These are phyloP conservation scores for Halictus ligatus DNA, from an alignment of 2,888 invertebrate genomes.

Conservation along the genomic window DNA sequence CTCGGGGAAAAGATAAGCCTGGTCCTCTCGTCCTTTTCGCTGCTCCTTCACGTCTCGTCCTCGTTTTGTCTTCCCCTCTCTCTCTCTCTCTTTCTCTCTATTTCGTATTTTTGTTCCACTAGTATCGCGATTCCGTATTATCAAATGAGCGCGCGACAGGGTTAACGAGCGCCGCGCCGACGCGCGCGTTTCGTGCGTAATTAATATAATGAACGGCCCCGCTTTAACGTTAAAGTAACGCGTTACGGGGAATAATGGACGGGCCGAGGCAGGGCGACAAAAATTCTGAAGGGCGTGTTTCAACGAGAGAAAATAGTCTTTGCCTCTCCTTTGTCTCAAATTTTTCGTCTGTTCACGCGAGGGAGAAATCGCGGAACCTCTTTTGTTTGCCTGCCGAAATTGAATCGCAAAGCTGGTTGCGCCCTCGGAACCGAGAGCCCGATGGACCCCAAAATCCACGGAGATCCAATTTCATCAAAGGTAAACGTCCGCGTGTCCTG, in stretches of 20 bases:
- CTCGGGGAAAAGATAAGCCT: not conserved
- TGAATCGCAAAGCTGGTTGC: too few species aligned
- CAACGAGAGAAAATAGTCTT: not conserved
- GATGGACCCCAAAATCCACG: too few species aligned
- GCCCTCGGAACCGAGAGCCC: too few species aligned
- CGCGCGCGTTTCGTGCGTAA: conserved; percentile 68
- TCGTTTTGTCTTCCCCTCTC: not conserved
- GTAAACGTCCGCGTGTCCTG: too few species aligned
- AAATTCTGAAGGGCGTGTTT: conserved; percentile 31
- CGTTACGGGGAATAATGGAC: conserved; percentile 71
- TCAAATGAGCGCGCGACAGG: conserved; percentile 65
- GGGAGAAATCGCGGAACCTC: not conserved
- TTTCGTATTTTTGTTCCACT: not conserved
- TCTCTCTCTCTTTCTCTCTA: not conserved
- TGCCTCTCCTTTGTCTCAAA: too few species aligned
- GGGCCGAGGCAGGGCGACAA: conserved; percentile 15
- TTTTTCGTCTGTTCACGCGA: not conserved
- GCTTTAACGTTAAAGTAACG: conserved; percentile 74
- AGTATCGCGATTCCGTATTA: conserved; percentile 64
- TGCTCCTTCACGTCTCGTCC: not conserved
- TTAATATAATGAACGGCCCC: conserved; percentile 73
- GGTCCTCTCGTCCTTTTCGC: not conserved
- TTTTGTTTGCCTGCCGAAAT: not conserved
- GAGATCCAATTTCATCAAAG: too few species aligned
- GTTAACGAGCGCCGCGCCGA: conserved; percentile 63